phyloP scores from a whole-genome alignment of 2,797 vertebrate genomes.

The Diglossa cyanea region DNA sequence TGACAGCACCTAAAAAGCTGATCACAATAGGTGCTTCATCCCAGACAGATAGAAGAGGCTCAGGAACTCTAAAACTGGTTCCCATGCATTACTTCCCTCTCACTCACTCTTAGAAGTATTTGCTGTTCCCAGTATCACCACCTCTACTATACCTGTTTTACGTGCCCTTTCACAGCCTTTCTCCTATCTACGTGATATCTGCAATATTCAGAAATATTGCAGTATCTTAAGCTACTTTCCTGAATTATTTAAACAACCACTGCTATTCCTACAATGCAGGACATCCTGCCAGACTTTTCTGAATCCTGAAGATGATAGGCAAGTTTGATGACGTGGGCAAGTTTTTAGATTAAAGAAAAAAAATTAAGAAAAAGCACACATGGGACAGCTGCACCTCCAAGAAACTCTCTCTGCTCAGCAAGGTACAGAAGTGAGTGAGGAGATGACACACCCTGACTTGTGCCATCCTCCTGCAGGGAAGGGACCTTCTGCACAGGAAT shows the following conservation, averaged over 20 bases:
- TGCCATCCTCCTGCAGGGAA: neutral
- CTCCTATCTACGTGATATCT: rapidly evolving
- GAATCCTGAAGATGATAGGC: neutral
- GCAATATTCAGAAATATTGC: neutral
- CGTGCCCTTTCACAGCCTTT: neutral
- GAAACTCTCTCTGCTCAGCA: neutral
- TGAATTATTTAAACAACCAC: neutral
- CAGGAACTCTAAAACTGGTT: neutral
- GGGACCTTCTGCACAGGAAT: neutral
- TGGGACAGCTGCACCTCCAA: neutral
- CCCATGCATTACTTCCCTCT: neutral
- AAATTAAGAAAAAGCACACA: neutral
- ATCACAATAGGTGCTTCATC: neutral
- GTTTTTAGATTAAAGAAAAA: neutral
- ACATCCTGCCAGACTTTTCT: neutral
- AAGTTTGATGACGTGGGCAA: neutral
- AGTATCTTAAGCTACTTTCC: neutral
- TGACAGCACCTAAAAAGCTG: neutral
- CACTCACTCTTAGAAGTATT: neutral
- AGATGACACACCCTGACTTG: neutral
- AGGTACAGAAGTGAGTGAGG: neutral
- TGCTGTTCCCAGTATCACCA: neutral
- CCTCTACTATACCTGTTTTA: neutral
- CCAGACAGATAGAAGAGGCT: neutral
- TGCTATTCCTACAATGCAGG: neutral